Evolutionary conservation across 1,140 invertebrate species (phyloP).

Genomic region (Forficula auricularia): DNA sequence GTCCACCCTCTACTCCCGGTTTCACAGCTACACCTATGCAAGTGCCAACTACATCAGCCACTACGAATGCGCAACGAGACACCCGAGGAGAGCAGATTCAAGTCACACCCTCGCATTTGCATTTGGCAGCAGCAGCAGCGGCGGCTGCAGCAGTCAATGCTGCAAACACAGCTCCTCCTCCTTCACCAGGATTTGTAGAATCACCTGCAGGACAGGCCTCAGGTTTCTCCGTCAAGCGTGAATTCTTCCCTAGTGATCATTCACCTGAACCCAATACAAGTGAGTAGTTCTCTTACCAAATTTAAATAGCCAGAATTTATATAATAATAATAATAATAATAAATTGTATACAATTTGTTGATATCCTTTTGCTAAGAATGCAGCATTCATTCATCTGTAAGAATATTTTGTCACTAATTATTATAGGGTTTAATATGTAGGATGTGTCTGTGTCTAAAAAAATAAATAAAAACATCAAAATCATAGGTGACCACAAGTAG

Average conservation of each 20-base stretch:
- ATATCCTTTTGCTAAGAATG: too few relatives aligned
- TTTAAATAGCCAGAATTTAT: neutral
- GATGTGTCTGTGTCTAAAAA: too few relatives aligned
- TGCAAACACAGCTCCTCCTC: slow-evolving; percentile 25
- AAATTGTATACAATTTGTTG: too few relatives aligned
- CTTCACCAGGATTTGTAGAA: slow-evolving; percentile 18
- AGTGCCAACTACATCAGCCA: slow-evolving; percentile 39
- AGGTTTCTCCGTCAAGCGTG: slow-evolving; percentile 23
- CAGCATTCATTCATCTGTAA: too few relatives aligned
- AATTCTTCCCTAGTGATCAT: slow-evolving; percentile 54
- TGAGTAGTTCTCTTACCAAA: too few relatives aligned
- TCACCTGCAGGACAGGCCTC: slow-evolving; percentile 21
- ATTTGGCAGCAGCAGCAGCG: too few relatives aligned
- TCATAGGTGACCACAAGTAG: too few relatives aligned
- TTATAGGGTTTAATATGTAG: too few relatives aligned
- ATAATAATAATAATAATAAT: too few relatives aligned
- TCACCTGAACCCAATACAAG: slow-evolving; percentile 61
- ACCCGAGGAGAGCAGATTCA: slow-evolving; percentile 28
- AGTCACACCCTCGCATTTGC: slow-evolving; percentile 26
- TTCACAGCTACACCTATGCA: too few relatives aligned
- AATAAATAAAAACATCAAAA: too few relatives aligned
- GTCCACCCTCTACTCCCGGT: slow-evolving; percentile 23
- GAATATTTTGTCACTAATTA: too few relatives aligned
- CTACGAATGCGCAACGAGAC: slow-evolving; percentile 28
- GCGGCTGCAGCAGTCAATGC: slow-evolving; percentile 20